Evolutionary conservation across 2,113 vertebrate genomes (phyloP).

Genomic region (Semnopithecus entellus): DNA sequence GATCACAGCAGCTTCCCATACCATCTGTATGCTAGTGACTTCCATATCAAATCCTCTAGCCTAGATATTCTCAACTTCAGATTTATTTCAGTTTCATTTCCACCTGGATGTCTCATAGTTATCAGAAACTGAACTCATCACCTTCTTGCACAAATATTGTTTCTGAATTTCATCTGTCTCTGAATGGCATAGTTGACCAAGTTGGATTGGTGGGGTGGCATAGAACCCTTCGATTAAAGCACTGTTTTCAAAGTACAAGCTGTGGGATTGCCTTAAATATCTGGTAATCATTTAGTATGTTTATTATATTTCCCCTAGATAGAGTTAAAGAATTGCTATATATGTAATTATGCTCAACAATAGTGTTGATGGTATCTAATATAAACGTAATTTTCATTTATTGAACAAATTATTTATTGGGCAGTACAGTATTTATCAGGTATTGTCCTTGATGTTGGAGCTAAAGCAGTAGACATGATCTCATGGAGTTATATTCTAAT

Average conservation of each 20-base stretch:
- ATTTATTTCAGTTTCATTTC: neutral
- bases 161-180: neutral
- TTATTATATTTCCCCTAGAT: neutral
- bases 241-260: neutral
- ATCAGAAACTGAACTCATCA: neutral
- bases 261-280: neutral
- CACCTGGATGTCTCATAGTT: neutral
- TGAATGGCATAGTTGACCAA: neutral
- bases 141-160: neutral
- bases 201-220: neutral
- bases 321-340: neutral
- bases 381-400: neutral
- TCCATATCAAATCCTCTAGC: neutral
- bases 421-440: neutral
- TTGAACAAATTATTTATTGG: neutral
- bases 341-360: slow-evolving; percentile 1
- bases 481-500: neutral
- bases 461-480: neutral
- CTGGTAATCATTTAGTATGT: neutral
- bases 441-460: neutral
- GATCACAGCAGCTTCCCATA: neutral
- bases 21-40: neutral
- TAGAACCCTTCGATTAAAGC: neutral
- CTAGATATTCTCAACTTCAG: neutral
- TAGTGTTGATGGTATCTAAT: neutral